These are phyloP conservation scores for Eulemur macaco DNA, from an alignment of 2,113 vertebrate genomes.

Conservation along the genomic window DNA sequence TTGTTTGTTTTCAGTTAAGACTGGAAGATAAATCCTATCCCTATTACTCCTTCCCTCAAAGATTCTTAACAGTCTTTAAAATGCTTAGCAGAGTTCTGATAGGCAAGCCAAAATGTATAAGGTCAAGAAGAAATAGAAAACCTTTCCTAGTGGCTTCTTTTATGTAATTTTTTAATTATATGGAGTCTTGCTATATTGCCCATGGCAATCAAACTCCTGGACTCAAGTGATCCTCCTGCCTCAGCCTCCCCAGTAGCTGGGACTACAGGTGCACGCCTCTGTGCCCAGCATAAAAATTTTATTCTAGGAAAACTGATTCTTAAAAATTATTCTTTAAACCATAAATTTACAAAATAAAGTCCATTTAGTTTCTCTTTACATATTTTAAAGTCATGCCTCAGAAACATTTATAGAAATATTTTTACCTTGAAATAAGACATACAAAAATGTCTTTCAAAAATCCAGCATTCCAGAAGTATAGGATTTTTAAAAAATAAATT, in stretches of 20 bases:
- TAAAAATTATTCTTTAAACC: constrained; percentile 12
- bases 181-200: not conserved
- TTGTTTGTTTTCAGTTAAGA: not conserved
- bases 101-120: not conserved
- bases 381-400: not conserved
- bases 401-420: not conserved
- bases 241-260: not conserved
- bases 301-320: not conserved
- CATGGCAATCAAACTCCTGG: not conserved
- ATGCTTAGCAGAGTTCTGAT: not conserved
- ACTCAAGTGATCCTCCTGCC: not conserved
- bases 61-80: constrained; percentile 22
- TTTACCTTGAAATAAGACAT: constrained; percentile 5
- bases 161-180: not conserved
- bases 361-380: not conserved
- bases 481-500: not conserved
- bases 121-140: not conserved
- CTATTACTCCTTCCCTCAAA: not conserved
- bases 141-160: not conserved
- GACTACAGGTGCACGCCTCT: not conserved
- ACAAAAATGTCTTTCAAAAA: not conserved
- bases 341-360: not conserved
- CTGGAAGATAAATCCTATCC: not conserved
- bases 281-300: not conserved
- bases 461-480: not conserved